Evolutionary conservation across 1,140 invertebrate genomes (phyloP), one percentile per base, ranked within the genome.

Genomic region (Eriosoma lanigerum): DNA sequence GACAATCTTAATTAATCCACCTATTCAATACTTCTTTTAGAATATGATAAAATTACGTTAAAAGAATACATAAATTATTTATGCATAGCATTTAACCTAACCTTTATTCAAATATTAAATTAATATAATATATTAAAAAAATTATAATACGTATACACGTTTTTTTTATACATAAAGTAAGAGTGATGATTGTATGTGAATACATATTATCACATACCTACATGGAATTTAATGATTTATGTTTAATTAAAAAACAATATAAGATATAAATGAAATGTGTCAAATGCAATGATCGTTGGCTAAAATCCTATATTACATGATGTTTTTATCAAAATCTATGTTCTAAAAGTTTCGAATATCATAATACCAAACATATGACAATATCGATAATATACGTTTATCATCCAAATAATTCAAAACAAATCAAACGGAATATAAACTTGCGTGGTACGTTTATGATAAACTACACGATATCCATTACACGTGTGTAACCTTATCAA

Each of bases 391-490:
- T 46, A 24, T 13, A 8, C n/a, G 21, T 48, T 48, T 15, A 17
- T 24, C 21, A 19, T 48, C 17, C 3, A 44, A 15, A 12, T 19
- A 38, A n/a, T 68, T 48, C n/a, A 24, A 15, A 46, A 29, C 56
- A 70, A 52, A 29, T 19, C 9, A 12, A 52, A 50, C 17, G 9
- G 46, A 32, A 29, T 29, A 72, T 29, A 46, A 72, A n/a, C 38
- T 24, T 4, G 6, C 15, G 38, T n/a, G n/a, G n/a, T 26, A 52
- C 24, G 68, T 52, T 72, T 72, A 26, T 72, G 68, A 72, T 72
- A 52, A 72, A 72, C 68, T 32, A 52, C 48, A 24, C 48, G 68
- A 72, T 72, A 50, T 72, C 46, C 48, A 46, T 72, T 46, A 72
- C 46, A 72, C 46, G 29, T 52, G 17, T 52, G 24, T 50, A 29